Evolutionary conservation across 2,888 invertebrate species (phyloP).

Genomic region (Ophion ellenae): DNA sequence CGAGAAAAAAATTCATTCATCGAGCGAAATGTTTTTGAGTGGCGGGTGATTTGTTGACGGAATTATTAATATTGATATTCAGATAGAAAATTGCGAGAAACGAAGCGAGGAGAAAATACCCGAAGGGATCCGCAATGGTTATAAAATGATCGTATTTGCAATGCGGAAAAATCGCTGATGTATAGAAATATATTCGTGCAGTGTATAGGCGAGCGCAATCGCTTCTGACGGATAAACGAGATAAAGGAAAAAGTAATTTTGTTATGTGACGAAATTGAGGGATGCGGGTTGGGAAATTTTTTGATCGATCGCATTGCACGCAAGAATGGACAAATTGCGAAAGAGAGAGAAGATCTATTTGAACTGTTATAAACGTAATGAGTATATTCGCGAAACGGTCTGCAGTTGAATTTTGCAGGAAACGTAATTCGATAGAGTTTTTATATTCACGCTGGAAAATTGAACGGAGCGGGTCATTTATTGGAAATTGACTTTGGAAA

Average conservation of each 20-base stretch:
- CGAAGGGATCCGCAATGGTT: not conserved
- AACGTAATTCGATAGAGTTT: slow-evolving; percentile 39
- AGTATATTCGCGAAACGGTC: slow-evolving; percentile 37
- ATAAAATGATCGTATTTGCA: not conserved
- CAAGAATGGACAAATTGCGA: slow-evolving; percentile 45
- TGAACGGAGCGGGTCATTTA: slow-evolving; percentile 17
- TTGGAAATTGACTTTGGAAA: slow-evolving; percentile 22
- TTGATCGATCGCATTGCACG: slow-evolving; percentile 4
- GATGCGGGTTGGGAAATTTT: slow-evolving; percentile 24
- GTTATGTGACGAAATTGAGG: slow-evolving; percentile 39
- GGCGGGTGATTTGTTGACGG: not conserved
- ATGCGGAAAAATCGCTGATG: not conserved
- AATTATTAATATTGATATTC: slow-evolving; percentile 2
- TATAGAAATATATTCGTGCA: not conserved
- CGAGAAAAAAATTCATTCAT: not conserved
- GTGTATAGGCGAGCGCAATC: not conserved
- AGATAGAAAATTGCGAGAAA: not conserved
- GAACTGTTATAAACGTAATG: slow-evolving; percentile 38
- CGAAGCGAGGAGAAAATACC: not conserved
- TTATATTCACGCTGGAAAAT: slow-evolving; percentile 17
- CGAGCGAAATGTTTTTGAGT: not conserved
- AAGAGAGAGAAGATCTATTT: slow-evolving; percentile 17
- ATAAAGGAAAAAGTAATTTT: not conserved
- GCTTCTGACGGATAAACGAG: not conserved
- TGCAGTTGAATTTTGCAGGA: slow-evolving; percentile 19